These are phyloP conservation scores for Dermatemys mawii DNA, from an alignment of 2,113 vertebrate genomes.

Conservation along the genomic window DNA sequence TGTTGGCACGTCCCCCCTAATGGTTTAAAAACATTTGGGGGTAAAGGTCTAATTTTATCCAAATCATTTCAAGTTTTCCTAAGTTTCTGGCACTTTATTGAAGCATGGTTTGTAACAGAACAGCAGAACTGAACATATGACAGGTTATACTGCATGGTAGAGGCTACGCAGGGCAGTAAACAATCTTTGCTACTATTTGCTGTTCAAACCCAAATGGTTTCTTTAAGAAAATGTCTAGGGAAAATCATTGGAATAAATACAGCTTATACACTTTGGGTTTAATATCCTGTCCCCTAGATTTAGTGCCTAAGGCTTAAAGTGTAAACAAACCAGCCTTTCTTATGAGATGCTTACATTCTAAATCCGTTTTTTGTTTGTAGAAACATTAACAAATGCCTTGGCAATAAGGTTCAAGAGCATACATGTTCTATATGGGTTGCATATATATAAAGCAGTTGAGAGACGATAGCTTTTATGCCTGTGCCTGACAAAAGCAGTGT, in stretches of 20 bases:
- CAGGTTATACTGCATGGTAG: background rate
- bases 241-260: background rate
- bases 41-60: background rate
- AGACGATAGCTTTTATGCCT: background rate
- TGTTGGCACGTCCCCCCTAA: background rate
- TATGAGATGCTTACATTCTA: constrained; percentile 47
- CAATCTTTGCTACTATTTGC: background rate
- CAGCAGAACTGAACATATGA: background rate
- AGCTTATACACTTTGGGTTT: background rate
- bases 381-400: constrained; percentile 59
- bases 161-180: background rate
- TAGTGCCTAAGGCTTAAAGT: constrained; percentile 35
- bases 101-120: background rate
- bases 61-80: background rate
- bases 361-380: constrained; percentile 59
- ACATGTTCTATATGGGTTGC: constrained; percentile 44
- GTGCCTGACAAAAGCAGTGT: constrained; percentile 50
- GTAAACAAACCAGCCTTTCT: constrained; percentile 44
- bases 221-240: constrained; percentile 33
- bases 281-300: constrained; percentile 40
- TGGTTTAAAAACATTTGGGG: constrained; percentile 13
- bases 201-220: constrained; percentile 9
- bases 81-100: background rate
- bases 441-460: background rate
- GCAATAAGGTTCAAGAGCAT: constrained; percentile 59